Base-by-base conservation (phyloP, 2,113 vertebrate species). In the Campylorhamphus procurvoides region DNA sequence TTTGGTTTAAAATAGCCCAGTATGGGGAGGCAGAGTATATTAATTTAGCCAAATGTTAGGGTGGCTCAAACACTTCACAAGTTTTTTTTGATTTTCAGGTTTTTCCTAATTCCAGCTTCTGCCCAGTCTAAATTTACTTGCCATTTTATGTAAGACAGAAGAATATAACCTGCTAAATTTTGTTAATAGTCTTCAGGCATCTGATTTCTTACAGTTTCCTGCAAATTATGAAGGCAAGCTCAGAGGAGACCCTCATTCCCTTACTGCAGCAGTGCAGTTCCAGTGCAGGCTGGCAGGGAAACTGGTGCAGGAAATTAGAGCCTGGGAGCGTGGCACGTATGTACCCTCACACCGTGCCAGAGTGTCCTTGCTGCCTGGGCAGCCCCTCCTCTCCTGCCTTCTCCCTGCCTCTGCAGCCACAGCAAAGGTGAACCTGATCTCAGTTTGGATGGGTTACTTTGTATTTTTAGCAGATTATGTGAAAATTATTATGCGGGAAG, bases 1-100 rank as follows among this genome's bases (percentile, higher is more conserved):
- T 86, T 88, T 90, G 76, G 33, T 80, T 96, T 93, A 92, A 96
- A 95, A 93, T 94, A 93, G 56, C 60, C 84, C 47, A 19, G 59
- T 67, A 59, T 53, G 29, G 33, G 27, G 49, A 93, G 63, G 68
- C 47, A 90, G 12, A 3, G 58, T 39, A 18, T 75, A 71, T 85
- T 94, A 87, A 84, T 91, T 93, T 85, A 93, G 84, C 49, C 37
- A 79, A 94, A 85, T 76, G 67, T 75, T 88, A 87, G 81, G 71
- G 71, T 90, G 67, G 62, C 46, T 89, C 46, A 82, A 85, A 52
- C 40, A 58, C 49, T 87, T 94, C 2, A 55, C 49, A 87, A 50
- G n/a, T 9, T 46, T 18, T 7, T 79, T 52, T 59, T 50, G 12
- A 58, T 93, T 84, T 96, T 91, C 91, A 94, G 62, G 66, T 89